Evolutionary conservation across 2,797 vertebrate genomes (phyloP), one percentile per base, ranked within the genome.

Genomic region (Ammospiza maritima): DNA sequence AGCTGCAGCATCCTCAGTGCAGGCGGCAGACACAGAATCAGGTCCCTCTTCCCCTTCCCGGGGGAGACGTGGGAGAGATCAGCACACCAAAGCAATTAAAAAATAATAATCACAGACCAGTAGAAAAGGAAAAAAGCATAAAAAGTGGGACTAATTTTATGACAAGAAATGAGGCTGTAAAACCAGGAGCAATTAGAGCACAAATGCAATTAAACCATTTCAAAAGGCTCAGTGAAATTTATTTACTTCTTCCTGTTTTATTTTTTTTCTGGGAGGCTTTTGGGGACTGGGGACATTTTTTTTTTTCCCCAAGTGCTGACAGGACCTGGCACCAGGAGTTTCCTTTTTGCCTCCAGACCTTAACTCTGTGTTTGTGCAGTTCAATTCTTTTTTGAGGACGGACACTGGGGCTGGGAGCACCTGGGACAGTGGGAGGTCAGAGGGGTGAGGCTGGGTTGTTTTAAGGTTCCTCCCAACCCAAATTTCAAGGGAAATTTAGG

Each of bases 111-210:
- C 91, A 77, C 91, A 90, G 91, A 30, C 91, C 85, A 81, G 89
- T 19, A 53, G 93, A 80, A 67, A 89, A 94, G 73, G 76, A 85
- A 88, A 85, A 85, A 83, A 57, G n/a, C 78, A 88, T 80, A 73
- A 86, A 85, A 94, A 94, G 83, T 89, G 84, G 89, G 93, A 86
- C 90, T 85, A 77, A 79, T 92, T 95, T 89, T 91, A 89, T 93
- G 89, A 84, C 90, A 85, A 95, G 94, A 90, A 95, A 90, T 60
- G 66, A 89, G 92, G 89, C 92, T 91, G 85, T 92, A 96, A 96
- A 95, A 88, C 89, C 69, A 76, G 91, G 92, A 96, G 90, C 95
- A 95, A 95, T 97, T 95, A 94, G 90, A 94, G 91, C 94, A 92
- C 90, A 88, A 95, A 94, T 84, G 90, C 94, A 95, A 92, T 94